Base-by-base conservation (phyloP, 2,888 invertebrate genomes). In the Ophion obscuratus region DNA sequence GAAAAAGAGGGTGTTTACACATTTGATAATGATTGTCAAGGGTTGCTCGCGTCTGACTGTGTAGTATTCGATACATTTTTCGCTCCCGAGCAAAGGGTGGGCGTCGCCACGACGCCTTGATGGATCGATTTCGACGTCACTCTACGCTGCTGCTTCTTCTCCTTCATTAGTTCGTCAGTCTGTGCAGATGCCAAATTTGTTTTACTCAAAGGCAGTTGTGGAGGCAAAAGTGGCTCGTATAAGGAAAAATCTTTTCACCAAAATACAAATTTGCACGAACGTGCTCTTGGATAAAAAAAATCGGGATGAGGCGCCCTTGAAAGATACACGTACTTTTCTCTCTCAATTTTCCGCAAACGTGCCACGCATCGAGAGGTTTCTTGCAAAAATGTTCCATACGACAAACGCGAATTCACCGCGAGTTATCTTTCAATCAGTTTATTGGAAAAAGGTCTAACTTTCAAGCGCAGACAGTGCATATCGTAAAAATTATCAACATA, bases 101-200 rank as follows among this genome's bases (percentile, higher is more conserved):
- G 76, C 20, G 92, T 88, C 90, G 47, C 44, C 20, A 83, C 88
- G 89, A 88, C 89, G 91, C 92, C 91, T 91, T 91, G 90, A 92
- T 92, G 91, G 91, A 92, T 92, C 92, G 92, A 92, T 92, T 91
- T 2, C 10, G 91, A 84, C 87, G 78, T 88, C 87, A 84, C 87
- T 85, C 61, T 67, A 20, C 68, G 61, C 10, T 87, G 61, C 10
- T 87, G 85, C 85, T 84, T 78, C 84, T 86, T 78, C 67, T 83
- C 84, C 83, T 87, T 53, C 84, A 87, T 85, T 77, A n/a, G 36
- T 36, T 68, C 70, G 44, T 59, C 57, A 57, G 64, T 44, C 80
- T 57, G 64, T 74, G 17, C 47, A 31, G 24, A 68, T 36, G 62
- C 17, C 47, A 80, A 47, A 20, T 81, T 64, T 64, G 11, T 66